These are phyloP conservation scores for Eurytoma adleriae DNA, from an alignment of 2,888 invertebrate species.

Conservation along the genomic window DNA sequence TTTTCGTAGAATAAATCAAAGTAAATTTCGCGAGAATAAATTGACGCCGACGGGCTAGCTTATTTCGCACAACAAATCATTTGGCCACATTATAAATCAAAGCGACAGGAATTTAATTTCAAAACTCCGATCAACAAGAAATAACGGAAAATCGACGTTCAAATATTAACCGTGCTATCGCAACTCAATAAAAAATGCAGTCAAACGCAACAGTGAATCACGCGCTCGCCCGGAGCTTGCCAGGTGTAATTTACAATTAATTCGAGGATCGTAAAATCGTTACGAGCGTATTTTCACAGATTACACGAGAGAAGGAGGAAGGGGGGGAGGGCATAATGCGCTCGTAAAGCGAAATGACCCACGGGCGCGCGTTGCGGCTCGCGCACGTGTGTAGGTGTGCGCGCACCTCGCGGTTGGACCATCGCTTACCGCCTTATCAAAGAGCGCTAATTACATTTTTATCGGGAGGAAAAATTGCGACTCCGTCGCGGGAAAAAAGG, in stretches of 20 bases:
- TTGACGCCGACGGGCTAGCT: background rate
- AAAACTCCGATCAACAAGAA: background rate
- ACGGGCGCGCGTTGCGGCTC: background rate
- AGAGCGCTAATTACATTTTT: constrained; percentile 71
- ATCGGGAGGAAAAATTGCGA: constrained; percentile 68
- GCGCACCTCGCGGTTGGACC: constrained; percentile 52
- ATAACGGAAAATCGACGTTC: background rate
- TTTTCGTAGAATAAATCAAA: too few species aligned
- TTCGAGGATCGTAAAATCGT: constrained; percentile 52
- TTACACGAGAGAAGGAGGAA: constrained; percentile 26
- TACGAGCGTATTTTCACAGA: constrained; percentile 54
- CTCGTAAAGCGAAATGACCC: constrained; percentile 50
- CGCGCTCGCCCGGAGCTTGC: background rate
- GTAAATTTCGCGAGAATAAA: background rate
- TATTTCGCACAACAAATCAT: too few species aligned
- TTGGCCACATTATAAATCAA: too few species aligned
- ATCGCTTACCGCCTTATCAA: constrained; percentile 68
- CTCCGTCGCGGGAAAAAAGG: constrained; percentile 59
- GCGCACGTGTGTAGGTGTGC: constrained; percentile 6
- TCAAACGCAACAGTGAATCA: constrained; percentile 17
- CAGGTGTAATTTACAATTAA: constrained; percentile 48
- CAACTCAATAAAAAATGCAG: constrained; percentile 33
- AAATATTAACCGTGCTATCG: background rate
- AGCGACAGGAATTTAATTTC: too few species aligned
- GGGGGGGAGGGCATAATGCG: constrained; percentile 52